A percentile compares a stretch with the other conserved stretches of the same genome.
These are phyloP conservation scores for Synchiropus splendidus DNA, from an alignment of 2,113 vertebrate species.

Conservation along the genomic window DNA sequence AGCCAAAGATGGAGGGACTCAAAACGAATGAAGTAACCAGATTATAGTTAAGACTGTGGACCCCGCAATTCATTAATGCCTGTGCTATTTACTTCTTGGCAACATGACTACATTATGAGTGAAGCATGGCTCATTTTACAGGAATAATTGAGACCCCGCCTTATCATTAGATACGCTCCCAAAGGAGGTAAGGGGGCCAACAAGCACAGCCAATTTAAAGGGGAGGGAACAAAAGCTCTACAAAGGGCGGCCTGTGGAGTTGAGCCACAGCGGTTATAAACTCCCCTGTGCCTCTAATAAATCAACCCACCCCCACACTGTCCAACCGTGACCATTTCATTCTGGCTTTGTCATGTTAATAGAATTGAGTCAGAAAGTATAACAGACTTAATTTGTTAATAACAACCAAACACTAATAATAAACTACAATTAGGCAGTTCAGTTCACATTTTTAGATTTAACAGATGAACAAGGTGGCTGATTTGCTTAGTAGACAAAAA, in stretches of 20 bases:
- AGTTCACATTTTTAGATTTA: no score
- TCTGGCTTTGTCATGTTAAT: conserved; percentile 94
- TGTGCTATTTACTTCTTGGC: conserved; percentile 68
- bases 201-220: conserved; percentile 85
- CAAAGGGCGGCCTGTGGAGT: conserved; percentile 76
- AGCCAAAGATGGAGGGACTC: conserved; percentile 11
- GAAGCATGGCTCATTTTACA: conserved; percentile 83
- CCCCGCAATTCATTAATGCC: conserved; percentile 64
- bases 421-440: no score
- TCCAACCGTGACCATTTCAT: conserved; percentile 86
- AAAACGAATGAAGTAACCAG: conserved; percentile 22
- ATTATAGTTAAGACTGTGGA: conserved; percentile 48
- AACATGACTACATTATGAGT: conserved; percentile 76
- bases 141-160: conserved; percentile 83
- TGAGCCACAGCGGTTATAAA: conserved; percentile 72
- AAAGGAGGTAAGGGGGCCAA: conserved; percentile 79
- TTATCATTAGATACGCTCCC: conserved; percentile 85
- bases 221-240: conserved; percentile 77
- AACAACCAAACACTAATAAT: conserved; percentile 41
- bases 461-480: no score
- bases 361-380: conserved; percentile 84
- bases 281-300: conserved; percentile 51
- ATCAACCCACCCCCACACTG: conserved; percentile 48
- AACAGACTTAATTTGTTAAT: conserved; percentile 94
- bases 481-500: no score